These are phyloP conservation scores for Stigmatopora nigra DNA, from an alignment of 2,113 vertebrate genomes.

Conservation along the genomic window DNA sequence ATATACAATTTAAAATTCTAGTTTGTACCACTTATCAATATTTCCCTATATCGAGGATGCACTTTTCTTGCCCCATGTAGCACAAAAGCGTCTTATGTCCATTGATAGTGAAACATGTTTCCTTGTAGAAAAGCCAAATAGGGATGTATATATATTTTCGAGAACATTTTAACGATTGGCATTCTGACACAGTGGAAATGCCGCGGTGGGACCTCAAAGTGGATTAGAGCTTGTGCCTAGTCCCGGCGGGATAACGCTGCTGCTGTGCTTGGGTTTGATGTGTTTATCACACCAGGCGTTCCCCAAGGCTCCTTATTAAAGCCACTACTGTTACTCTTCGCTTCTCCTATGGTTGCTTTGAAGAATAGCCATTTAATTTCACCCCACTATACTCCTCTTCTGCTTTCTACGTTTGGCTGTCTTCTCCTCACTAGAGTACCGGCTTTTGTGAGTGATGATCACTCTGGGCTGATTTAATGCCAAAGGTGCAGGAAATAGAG, in stretches of 20 bases:
- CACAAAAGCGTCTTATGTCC: background rate
- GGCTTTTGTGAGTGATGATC: constrained; percentile 24
- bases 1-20: background rate
- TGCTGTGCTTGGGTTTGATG: constrained; percentile 30
- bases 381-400: background rate
- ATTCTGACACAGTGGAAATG: constrained; percentile 26
- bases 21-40: background rate
- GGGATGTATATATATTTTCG: background rate
- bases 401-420: background rate
- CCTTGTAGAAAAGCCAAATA: background rate
- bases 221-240: constrained; percentile 41
- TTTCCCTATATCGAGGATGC: background rate
- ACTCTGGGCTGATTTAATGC: constrained; percentile 51
- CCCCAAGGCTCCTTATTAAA: constrained; percentile 40
- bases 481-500: constrained; percentile 58
- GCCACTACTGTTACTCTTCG: constrained; percentile 31
- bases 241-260: constrained; percentile 40
- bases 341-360: constrained; percentile 33
- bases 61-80: background rate
- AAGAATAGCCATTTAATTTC: constrained; percentile 24
- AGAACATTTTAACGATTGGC: constrained; percentile 19
- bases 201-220: constrained; percentile 32
- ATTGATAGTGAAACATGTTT: constrained; percentile 1
- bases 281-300: constrained; percentile 46
- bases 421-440: constrained; percentile 17